phyloP scores from a whole-genome alignment of 2,797 vertebrate species.

The Peromyscus attwateri region DNA sequence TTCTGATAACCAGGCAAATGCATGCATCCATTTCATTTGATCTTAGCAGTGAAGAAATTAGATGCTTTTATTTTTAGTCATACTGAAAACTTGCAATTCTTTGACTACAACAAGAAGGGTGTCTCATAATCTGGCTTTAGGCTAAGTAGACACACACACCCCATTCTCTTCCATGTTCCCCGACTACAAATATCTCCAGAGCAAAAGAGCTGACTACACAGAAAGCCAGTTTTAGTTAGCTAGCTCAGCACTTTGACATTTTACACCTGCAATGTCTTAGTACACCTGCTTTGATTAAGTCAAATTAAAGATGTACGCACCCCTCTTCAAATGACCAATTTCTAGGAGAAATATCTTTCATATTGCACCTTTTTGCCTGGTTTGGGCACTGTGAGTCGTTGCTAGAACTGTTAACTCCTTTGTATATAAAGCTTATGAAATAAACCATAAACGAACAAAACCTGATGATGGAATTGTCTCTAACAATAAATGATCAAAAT shows the following conservation, averaged over 20 bases:
- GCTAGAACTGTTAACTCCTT: neutral
- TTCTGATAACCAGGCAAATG: neutral
- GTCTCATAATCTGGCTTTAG: neutral
- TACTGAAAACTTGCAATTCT: neutral
- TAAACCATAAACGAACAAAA: neutral
- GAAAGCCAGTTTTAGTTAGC: neutral
- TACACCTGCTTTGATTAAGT: neutral
- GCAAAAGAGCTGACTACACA: neutral
- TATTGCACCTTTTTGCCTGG: neutral
- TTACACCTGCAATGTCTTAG: neutral
- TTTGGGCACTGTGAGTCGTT: neutral
- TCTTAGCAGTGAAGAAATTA: slow-evolving; percentile 5
- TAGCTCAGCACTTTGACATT: neutral
- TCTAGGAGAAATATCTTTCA: neutral
- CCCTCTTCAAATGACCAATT: neutral
- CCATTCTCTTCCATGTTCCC: neutral
- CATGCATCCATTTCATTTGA: neutral
- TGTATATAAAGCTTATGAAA: slow-evolving; percentile 33
- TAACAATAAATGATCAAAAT: neutral
- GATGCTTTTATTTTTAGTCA: neutral
- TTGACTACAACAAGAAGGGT: neutral
- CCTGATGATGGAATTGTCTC: neutral
- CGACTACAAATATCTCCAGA: neutral
- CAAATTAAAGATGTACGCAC: neutral
- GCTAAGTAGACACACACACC: neutral